Evolutionary conservation across 2,888 invertebrate species (phyloP), one percentile per base, ranked within the genome.

Genomic region (Gandaritis pyraliata): DNA sequence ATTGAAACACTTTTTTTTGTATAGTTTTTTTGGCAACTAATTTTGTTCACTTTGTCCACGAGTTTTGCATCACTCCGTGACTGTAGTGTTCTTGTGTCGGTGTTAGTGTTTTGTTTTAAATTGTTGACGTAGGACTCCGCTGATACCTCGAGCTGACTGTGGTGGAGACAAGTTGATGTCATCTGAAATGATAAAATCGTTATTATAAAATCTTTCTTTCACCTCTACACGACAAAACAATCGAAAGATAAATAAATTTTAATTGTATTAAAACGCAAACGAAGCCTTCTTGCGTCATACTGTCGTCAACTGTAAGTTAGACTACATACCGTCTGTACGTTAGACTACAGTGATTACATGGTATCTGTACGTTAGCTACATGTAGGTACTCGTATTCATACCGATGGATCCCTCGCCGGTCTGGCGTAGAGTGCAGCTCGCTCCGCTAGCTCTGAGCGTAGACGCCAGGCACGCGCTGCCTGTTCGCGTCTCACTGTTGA

Each of bases 101-200:
- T 52, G 49, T 67, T 66, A 16, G 47, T 45, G 46, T 77, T 73
- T 63, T 72, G 65, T 65, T 77, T 77, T 51, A 75, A 50, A 46
- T 68, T 69, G 41, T 73, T 73, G 4, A 72, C 70, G 70, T 80
- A 79, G 2, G 74, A 54, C 8, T 80, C 76, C 15, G 82, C 64
- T 5, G 85, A 73, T n/a, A 91, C 81, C 66, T 91, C 91, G 7
- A 92, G 73, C 38, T 91, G 86, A 67, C 89, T 90, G 80, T 92
- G 90, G 64, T 92, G 89, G 5, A 92, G 82, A 62, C 92, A 91
- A 0, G 92, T 92, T 7, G 90, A 88, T 46, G 85, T 87, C 51
- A 79, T 72, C 91, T 92, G 86, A 6, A 81, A 81, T 16, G 16
- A 15, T 6, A 46, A 41, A 23, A 2, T 48, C 30, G 30, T 49